phyloP scores from a whole-genome alignment of 2,888 invertebrate species.

The Chaetoderma sp. region DNA sequence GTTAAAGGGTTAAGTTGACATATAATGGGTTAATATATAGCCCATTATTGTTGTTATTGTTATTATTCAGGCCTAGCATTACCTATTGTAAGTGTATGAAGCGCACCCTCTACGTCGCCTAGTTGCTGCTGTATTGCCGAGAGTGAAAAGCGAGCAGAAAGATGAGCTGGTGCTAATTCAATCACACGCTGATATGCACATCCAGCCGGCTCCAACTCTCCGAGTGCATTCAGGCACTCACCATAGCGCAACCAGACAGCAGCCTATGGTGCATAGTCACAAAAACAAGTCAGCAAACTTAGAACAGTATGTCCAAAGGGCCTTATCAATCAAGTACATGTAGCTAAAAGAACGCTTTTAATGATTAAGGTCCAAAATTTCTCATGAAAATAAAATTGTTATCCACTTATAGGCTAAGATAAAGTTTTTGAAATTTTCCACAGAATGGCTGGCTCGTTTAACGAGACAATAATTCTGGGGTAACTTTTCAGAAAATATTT shows the following conservation, averaged over 20 bases:
- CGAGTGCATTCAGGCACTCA: slow-evolving; percentile 82
- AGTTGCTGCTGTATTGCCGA: slow-evolving; percentile 81
- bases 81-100: slow-evolving; percentile 82
- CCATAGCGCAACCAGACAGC: slow-evolving; percentile 92
- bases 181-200: slow-evolving; percentile 82
- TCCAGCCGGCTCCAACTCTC: slow-evolving; percentile 80
- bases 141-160: slow-evolving; percentile 83
- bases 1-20: no score
- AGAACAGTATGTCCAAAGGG: not conserved
- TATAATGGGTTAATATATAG: no score
- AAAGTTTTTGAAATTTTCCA: no score
- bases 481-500: no score
- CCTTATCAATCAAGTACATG: no score
- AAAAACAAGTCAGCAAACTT: not conserved
- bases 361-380: no score
- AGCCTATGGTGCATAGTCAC: slow-evolving; percentile 71
- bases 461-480: no score
- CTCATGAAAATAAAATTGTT: no score
- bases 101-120: slow-evolving; percentile 80
- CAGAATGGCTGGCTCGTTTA: no score
- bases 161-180: slow-evolving; percentile 84
- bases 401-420: no score
- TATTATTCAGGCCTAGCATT: slow-evolving; percentile 8
- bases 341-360: no score
- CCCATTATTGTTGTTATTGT: slow-evolving; percentile 2